These are phyloP conservation scores for Hydropotes inermis DNA, from an alignment of 2,113 vertebrate genomes.

Conservation along the genomic window DNA sequence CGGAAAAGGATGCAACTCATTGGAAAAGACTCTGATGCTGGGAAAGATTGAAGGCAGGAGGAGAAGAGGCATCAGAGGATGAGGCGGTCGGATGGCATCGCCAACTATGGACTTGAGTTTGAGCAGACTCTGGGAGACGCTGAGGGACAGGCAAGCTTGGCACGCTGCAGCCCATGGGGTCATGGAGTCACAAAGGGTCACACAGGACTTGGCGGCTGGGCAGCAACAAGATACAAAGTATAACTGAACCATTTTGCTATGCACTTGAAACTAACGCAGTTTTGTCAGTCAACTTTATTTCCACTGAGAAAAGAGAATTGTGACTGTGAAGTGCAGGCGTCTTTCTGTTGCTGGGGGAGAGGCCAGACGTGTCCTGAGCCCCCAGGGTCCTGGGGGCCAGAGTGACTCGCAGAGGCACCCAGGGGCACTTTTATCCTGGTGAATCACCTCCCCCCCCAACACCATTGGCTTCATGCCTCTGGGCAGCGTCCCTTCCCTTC, in stretches of 20 bases:
- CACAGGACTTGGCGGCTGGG: fast-evolving
- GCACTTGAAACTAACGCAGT: background rate
- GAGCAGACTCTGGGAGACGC: background rate
- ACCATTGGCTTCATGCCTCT: background rate
- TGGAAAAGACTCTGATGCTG: background rate
- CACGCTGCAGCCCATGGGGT: background rate
- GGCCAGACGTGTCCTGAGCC: fast-evolving
- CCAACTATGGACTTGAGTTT: fast-evolving
- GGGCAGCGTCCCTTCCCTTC: background rate
- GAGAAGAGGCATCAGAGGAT: background rate
- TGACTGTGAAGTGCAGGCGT: fast-evolving
- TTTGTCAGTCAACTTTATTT: background rate
- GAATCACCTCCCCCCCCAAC: background rate
- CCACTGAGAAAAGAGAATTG: background rate
- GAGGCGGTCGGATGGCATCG: background rate
- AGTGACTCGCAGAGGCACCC: background rate
- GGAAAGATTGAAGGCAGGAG: background rate
- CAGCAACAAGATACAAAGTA: background rate
- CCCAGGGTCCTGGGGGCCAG: background rate
- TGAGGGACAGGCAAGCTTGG: background rate
- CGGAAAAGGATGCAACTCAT: background rate
- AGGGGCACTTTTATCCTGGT: background rate
- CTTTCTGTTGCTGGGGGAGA: background rate
- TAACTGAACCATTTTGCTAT: fast-evolving
- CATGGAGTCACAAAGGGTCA: background rate